Evolutionary conservation across 2,113 vertebrate species (phyloP), one percentile per base, ranked within the genome.

Genomic region (Oryzias woworae): DNA sequence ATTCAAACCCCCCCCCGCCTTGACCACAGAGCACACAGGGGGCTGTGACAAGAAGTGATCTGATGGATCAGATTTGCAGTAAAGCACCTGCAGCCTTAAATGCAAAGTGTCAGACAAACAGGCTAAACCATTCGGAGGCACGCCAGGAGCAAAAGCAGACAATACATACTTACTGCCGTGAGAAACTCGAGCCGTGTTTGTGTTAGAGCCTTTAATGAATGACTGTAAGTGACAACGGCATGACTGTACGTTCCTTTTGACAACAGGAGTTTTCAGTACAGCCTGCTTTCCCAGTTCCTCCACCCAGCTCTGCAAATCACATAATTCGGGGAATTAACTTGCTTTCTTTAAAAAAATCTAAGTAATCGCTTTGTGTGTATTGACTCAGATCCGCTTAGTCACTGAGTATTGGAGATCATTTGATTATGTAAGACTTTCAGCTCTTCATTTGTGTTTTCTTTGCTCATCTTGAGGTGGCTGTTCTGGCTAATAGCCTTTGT

Each of bases 261-360:
- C 48, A 59, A 59, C 73, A 62, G 54, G 48, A 58, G 4, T 77
- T 76, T 60, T 78, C 62, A 14, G 80, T 57, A 58, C 53, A 83
- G 61, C 85, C 77, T 66, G 87, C 84, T 85, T 48, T 51, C 60
- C 82, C 45, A 61, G 78, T 80, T 26, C 43, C 71, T 78, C 84
- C 82, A 71, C 82, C 87, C 73, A 73, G 44, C 50, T 50, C 45
- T 4, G 54, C 76, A 76, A 80, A 48, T 88, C 74, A 57, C 28
- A 17, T 16, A 24, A 55, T 44, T 20, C 23, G n/a, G 51, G 28
- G 20, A 73, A 57, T 66, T 43, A 42, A 14, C n/a, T 15, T 61
- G 7, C 61, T 49, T 50, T 70, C 50, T 58, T 47, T 44, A 46
- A 1, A 28, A 44, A 65, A 43, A 74, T 53, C 18, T 7, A 18